Conservation (phyloP, 2,113 vertebrate species). For the Charina bottae region DNA sequence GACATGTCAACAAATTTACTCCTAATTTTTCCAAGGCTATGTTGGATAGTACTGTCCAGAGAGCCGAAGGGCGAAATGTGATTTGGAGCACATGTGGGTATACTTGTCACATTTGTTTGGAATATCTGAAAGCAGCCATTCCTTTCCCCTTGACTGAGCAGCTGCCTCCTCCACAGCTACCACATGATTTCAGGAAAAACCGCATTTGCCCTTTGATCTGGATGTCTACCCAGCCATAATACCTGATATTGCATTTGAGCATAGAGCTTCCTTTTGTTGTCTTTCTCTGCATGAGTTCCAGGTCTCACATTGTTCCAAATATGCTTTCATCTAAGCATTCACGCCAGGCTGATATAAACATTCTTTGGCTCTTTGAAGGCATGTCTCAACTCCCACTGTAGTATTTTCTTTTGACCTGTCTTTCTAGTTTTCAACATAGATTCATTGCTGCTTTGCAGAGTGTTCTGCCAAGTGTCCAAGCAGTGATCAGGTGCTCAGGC, state of each 20-base stretch:
- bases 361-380: not conserved
- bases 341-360: not conserved
- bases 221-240: not conserved
- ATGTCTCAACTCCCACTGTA: not conserved
- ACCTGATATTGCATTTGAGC: not conserved
- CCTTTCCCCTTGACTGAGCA: not conserved
- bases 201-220: not conserved
- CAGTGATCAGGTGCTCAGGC: no score
- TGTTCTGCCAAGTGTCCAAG: no score
- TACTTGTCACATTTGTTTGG: not conserved
- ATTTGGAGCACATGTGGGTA: no score
- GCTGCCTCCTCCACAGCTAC: not conserved
- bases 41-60: no score
- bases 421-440: not conserved
- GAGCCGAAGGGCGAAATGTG: no score
- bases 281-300: not conserved
- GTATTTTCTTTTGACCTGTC: not conserved
- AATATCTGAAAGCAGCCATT: not conserved
- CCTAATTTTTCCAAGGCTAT: not conserved
- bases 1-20: not conserved
- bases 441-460: not conserved
- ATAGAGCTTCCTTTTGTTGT: not conserved
- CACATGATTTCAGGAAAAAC: not conserved
- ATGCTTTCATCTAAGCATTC: not conserved
- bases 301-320: not conserved